Percentiles rank a stretch among this genome's conserved stretches.
phyloP scores from a whole-genome alignment of 1,140 invertebrate genomes.

The Zaprionus ghesquierei region DNA sequence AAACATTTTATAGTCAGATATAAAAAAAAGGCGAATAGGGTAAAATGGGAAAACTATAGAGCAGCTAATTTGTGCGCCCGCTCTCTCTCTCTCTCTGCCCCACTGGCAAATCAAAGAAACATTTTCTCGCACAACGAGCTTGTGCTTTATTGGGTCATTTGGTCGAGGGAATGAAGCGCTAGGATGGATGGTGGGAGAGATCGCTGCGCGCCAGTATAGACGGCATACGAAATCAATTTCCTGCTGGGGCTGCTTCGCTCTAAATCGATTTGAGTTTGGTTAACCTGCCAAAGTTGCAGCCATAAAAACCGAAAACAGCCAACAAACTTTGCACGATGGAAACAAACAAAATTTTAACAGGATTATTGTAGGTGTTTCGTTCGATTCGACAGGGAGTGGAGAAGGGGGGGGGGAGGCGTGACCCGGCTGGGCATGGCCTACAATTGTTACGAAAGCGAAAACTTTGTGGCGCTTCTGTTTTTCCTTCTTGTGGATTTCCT shows the following conservation, averaged over 20 bases:
- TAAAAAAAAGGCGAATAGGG: conserved; percentile 47
- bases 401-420: not conserved
- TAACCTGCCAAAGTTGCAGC: conserved; percentile 72
- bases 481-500: conserved; percentile 54
- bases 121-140: conserved; percentile 54
- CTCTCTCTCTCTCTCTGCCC: not conserved
- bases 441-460: conserved; percentile 62
- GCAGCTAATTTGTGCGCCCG: conserved; percentile 66
- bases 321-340: conserved; percentile 64
- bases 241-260: conserved; percentile 39
- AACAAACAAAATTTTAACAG: conserved; percentile 79
- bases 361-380: conserved; percentile 68
- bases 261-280: conserved; percentile 79
- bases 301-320: conserved; percentile 36
- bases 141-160: conserved; percentile 73
- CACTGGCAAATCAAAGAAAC: conserved; percentile 73
- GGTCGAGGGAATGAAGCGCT: not conserved
- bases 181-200: not conserved
- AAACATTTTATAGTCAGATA: conserved; percentile 71
- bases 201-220: conserved; percentile 7
- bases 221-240: conserved; percentile 76
- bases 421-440: conserved; percentile 31
- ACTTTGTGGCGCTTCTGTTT: conserved; percentile 73
- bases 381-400: not conserved
- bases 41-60: conserved; percentile 39